Evolutionary conservation across 2,888 invertebrate genomes (phyloP), one percentile per base, ranked within the genome.

Genomic region (Patella depressa): DNA sequence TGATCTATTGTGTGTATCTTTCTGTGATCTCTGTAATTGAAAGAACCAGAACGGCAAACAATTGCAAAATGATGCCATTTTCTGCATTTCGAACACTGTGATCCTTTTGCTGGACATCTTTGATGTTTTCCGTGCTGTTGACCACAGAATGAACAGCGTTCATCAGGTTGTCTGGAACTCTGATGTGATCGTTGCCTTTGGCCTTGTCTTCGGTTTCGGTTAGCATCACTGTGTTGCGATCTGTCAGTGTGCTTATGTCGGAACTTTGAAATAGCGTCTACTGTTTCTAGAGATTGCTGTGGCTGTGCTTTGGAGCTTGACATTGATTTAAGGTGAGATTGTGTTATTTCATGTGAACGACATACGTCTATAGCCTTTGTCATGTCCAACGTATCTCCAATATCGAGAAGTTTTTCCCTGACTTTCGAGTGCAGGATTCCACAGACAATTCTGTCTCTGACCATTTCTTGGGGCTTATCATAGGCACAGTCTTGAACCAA

Each of bases 401-500:
- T 19, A 12, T 19, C 24, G 14, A 65, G n/a, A 4, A 65, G 65
- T 65, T 65, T 19, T 24, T 65, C 4, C 11, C 11, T 9, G 24
- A 65, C 24, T 5, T 65, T 65, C 7, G 9, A 19, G 19, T 17
- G 19, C 17, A n/a, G n/a, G 4, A 24, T 65, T 24, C 65, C 65
- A 65, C n/a, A 65, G n/a, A 65, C 24, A n/a, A 65, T n/a, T 19
- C 65, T 65, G 65, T 78, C 80, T 15, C 78, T 71, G 29, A 71
- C 74, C n/a, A 59, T 24, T 24, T 73, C 57, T 29, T 79, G 71
- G 34, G 57, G n/a, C 9, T 54, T 59, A n/a, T 53, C 74, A 65
- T 74, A 76, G 1, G 73, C 54, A 69, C 78, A 78, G 69, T 78
- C 76, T 57, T 74, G 70, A 5, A 76, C 73, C 7, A 74, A 29